Base-by-base conservation (phyloP, 2,113 vertebrate genomes). In the Pogona vitticeps region DNA sequence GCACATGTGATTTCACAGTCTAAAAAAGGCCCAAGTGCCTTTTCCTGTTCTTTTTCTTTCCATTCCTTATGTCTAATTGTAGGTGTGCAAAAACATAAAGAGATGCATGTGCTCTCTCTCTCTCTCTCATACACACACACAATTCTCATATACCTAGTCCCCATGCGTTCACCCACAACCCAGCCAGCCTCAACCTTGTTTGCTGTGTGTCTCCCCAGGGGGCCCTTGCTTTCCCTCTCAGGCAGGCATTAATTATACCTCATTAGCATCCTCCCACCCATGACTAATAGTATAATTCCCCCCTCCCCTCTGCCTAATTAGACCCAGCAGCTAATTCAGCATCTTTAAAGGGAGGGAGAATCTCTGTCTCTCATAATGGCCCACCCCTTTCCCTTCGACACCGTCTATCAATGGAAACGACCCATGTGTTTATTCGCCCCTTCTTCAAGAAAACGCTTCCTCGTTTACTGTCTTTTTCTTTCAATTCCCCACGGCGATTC, bases 241-340 rank as follows among this genome's bases (percentile, higher is more conserved):
- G 63, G n/a, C n/a, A 71, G 73, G 26, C 80, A 31, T 86, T 83
- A 77, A 77, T 88, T 80, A 83, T 5, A 90, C 26, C 36, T 65
- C 58, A 83, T 90, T 78, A 80, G 1, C 76, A 72, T 86, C 59
- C 26, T 84, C 80, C 77, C n/a, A 72, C 28, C 5, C 52, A 76
- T 81, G 56, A 82, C 83, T 75, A 73, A 82, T 36, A 23, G 65
- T 26, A 36, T 65, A 80, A 79, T 88, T 72, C 84, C 65, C 80
- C 68, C 46, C 65, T 31, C 65, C 72, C 88, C 40, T 52, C 72
- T 79, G 59, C 78, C 87, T 85, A 88, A 86, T 93, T 91, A 94
- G 70, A 52, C 59, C 23, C 56, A 75, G 85, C 70, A 65, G 59
- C 85, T 75, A 82, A 82, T 67, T 81, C 70, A 56, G 68, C 70